Evolutionary conservation across 2,113 vertebrate species (phyloP).

Genomic region (Eidolon helvum): DNA sequence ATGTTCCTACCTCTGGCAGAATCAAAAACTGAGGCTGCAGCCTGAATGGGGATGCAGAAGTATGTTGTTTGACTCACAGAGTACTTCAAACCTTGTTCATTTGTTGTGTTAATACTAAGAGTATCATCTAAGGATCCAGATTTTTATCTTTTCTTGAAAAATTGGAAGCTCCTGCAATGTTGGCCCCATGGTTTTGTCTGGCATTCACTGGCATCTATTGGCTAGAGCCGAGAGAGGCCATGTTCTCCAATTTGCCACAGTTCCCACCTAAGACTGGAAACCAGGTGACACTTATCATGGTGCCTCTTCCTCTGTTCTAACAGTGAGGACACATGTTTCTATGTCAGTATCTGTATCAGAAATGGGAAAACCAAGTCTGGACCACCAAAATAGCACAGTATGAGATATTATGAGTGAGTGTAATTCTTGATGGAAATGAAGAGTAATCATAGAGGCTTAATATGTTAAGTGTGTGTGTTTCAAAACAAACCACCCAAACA

Average conservation of each 20-base stretch:
- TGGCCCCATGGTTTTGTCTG: rapidly evolving
- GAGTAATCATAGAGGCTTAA: rapidly evolving
- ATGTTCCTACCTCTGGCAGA: not conserved
- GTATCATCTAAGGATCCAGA: not conserved
- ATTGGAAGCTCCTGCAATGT: rapidly evolving
- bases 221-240: not conserved
- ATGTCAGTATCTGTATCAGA: not conserved
- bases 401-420: not conserved
- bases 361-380: not conserved
- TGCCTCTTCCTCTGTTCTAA: not conserved
- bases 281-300: not conserved
- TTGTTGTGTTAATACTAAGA: not conserved
- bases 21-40: not conserved
- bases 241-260: not conserved
- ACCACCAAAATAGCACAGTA: not conserved
- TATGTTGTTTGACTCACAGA: not conserved
- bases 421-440: not conserved
- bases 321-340: not conserved
- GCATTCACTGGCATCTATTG: not conserved
- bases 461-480: not conserved
- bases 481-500: not conserved
- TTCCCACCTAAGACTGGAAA: not conserved
- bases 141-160: not conserved
- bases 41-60: not conserved
- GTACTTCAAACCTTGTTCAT: not conserved